Conservation (phyloP, 2,888 invertebrate genomes). For the Caenorhabditis uteleia region DNA sequence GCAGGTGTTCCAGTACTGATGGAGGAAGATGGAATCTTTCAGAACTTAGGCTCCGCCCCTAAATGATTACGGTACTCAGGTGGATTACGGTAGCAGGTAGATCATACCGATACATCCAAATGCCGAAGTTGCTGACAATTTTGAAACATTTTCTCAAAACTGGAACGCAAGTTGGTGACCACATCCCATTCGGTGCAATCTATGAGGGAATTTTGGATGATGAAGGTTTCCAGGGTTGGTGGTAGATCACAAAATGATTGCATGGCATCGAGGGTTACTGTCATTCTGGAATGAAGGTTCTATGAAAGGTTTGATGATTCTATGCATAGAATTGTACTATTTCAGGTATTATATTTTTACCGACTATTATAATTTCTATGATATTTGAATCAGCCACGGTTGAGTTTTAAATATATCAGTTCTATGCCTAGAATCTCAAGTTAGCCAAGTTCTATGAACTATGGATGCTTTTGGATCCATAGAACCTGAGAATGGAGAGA, state of each 20-base stretch:
- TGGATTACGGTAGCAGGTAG: too few species aligned
- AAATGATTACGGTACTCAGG: too few species aligned
- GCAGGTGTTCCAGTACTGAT: slow-evolving; percentile 15
- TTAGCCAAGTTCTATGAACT: too few species aligned
- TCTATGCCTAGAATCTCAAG: too few species aligned
- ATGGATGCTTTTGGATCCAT: too few species aligned
- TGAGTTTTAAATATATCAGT: too few species aligned
- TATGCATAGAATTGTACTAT: too few species aligned
- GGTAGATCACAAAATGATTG: slow-evolving; percentile 32
- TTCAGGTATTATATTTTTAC: too few species aligned
- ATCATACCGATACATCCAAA: slow-evolving; percentile 25
- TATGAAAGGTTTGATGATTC: too few species aligned
- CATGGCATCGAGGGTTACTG: slow-evolving; percentile 11
- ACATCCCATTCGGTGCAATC: slow-evolving; percentile 35
- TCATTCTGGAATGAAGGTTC: slow-evolving; percentile 9
- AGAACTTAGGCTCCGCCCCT: slow-evolving; percentile 20
- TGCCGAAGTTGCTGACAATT: slow-evolving; percentile 11
- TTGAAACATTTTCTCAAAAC: slow-evolving; percentile 22
- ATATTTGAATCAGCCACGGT: too few species aligned
- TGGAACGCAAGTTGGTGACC: slow-evolving; percentile 16
- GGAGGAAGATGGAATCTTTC: slow-evolving; percentile 31
- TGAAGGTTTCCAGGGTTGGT: slow-evolving; percentile 19
- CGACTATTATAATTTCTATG: too few species aligned
- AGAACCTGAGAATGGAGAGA: too few species aligned
- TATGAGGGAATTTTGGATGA: slow-evolving; percentile 32